Percentiles rank a stretch among this genome's conserved stretches.
phyloP scores from a whole-genome alignment of 2,888 invertebrate genomes.

The Drosophila eohydei region DNA sequence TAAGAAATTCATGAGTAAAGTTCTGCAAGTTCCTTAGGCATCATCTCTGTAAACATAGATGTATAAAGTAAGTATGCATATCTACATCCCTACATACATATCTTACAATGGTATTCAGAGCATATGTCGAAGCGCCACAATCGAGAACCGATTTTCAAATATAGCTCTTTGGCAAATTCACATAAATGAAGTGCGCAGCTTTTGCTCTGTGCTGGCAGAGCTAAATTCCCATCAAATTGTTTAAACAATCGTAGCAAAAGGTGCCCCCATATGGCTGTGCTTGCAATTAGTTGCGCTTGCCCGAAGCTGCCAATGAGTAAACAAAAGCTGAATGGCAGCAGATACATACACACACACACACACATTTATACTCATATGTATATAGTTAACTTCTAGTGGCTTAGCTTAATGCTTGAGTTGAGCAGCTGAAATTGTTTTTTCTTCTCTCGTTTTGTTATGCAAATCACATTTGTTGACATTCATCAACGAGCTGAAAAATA shows the following conservation, averaged over 20 bases:
- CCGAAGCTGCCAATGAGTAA: constrained; percentile 52
- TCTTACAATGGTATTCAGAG: neutral
- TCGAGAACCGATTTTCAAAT: constrained; percentile 27
- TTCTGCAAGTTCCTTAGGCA: neutral
- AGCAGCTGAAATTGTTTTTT: constrained; percentile 8
- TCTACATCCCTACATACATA: neutral
- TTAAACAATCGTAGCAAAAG: constrained; percentile 42
- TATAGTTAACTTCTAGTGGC: constrained; percentile 18
- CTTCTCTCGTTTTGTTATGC: constrained; percentile 65
- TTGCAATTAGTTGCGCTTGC: constrained; percentile 64
- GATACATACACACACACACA: neutral
- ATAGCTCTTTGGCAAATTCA: constrained; percentile 51
- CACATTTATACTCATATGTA: neutral
- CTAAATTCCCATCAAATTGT: constrained; percentile 55
- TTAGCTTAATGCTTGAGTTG: constrained; percentile 19
- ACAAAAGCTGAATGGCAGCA: constrained; percentile 44
- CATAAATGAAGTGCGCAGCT: constrained; percentile 45
- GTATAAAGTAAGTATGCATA: too few species aligned
- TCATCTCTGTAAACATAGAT: neutral
- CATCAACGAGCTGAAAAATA: constrained; percentile 36
- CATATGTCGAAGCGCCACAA: neutral
- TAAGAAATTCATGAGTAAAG: neutral
- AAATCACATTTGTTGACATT: constrained; percentile 63
- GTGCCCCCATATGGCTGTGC: constrained; percentile 65
- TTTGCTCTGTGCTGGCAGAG: constrained; percentile 12